Base-by-base conservation (phyloP, 2,113 vertebrate genomes). In the Pipa parva region DNA sequence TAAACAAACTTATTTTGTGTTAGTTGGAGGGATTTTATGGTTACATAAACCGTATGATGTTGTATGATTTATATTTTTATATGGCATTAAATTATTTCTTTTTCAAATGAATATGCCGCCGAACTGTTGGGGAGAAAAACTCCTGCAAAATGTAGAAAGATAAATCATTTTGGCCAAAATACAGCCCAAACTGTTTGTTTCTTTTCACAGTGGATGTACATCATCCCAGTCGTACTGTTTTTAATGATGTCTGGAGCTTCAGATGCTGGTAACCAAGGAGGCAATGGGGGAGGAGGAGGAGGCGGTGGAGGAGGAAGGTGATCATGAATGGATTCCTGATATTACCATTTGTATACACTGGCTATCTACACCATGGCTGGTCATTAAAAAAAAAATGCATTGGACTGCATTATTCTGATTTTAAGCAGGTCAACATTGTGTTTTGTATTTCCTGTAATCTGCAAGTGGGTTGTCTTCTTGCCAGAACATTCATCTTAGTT, bases 171-270 rank as follows among this genome's bases (percentile, higher is more conserved):
- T n/a, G n/a, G n/a, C n/a, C n/a, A n/a, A n/a, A n/a, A n/a, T n/a
- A n/a, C n/a, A n/a, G n/a, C n/a, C n/a, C n/a, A n/a, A n/a, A n/a
- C n/a, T n/a, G n/a, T n/a, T 17, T 11, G 2, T 36, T 59, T 54
- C 4, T 37, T 28, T 67, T 59, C 10, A 1, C 84, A 96, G 94
- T 96, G 94, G 94, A 96, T 96, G 94, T 96, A 96, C 84, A 96
- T 96, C 50, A 90, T 96, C 21, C 94, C 94, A 4, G 88, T 96
- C 1, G 93, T 96, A 71, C 91, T 96, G 55, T 96, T 96, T 81
- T 80, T 96, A 72, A 95, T 96, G 93, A 96, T 96, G 94, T 95
- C 94, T 0, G 94, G 94, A 7, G 92, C 93, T 0, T 93, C 93
- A 2, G 94, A 95, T 5, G 89, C 92, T 8, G 91, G 92, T 1